Evolutionary conservation across 1,140 invertebrate genomes (phyloP).

Genomic region (Bathynomus jamesi): DNA sequence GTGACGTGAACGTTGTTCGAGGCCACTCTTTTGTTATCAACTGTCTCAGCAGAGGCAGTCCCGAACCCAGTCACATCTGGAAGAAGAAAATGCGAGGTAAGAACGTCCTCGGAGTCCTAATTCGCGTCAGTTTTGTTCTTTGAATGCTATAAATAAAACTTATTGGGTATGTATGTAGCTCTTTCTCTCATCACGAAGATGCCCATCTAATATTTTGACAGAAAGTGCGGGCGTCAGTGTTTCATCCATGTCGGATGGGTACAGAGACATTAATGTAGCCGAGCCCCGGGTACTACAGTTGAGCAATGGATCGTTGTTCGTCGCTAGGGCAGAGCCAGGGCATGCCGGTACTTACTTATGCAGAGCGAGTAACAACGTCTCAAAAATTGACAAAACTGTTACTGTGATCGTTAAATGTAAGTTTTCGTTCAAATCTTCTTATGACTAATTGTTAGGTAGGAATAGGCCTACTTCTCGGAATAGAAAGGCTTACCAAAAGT

Average conservation of each 20-base stretch:
- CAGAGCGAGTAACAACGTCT: constrained; percentile 46
- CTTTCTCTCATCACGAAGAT: neutral
- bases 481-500: too few species aligned
- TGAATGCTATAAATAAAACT: too few species aligned
- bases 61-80: constrained; percentile 44
- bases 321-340: constrained; percentile 41
- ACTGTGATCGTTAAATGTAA: constrained; percentile 27
- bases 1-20: constrained; percentile 44
- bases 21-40: constrained; percentile 43
- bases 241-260: neutral
- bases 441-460: too few species aligned
- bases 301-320: constrained; percentile 46
- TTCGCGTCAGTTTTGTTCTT: neutral
- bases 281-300: constrained; percentile 21
- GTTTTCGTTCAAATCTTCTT: neutral
- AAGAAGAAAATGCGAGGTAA: constrained; percentile 70
- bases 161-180: constrained; percentile 16
- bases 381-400: constrained; percentile 34
- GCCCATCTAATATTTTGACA: neutral
- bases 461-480: too few species aligned
- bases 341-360: constrained; percentile 48
- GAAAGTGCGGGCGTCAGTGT: neutral
- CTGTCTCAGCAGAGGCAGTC: constrained; percentile 47
- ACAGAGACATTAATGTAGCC: neutral
- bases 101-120: constrained; percentile 19